phyloP scores from a whole-genome alignment of 1,140 invertebrate genomes.

The Saccostrea cuccullata region DNA sequence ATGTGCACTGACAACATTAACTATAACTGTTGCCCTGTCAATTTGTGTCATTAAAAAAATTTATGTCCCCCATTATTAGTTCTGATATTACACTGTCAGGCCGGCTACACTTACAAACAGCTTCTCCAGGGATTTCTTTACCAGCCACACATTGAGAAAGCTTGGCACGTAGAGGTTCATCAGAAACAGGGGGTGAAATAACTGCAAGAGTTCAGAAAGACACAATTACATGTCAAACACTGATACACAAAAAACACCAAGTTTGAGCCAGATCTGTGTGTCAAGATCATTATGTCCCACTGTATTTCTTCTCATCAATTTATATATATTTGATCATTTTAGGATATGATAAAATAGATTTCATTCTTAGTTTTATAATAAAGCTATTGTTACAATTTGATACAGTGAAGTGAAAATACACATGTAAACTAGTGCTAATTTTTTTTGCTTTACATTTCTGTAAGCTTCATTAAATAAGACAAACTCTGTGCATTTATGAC shows the following conservation, averaged over 20 bases:
- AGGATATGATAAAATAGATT: too few species aligned
- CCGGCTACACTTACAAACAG: conserved; percentile 96
- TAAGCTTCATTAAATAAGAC: too few species aligned
- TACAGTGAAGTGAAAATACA: too few species aligned
- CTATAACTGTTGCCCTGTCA: neutral
- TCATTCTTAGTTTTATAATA: too few species aligned
- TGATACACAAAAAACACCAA: neutral
- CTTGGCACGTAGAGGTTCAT: conserved; percentile 96
- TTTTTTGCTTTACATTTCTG: too few species aligned
- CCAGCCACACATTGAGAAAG: conserved; percentile 98
- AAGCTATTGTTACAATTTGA: too few species aligned
- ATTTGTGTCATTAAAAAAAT: neutral
- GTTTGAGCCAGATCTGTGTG: neutral
- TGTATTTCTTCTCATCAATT: too few species aligned
- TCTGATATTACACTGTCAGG: neutral
- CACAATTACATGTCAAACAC: neutral
- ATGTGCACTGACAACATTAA: neutral
- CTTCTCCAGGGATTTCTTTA: conserved; percentile 96
- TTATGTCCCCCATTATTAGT: neutral
- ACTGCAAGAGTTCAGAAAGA: conserved; percentile 80
- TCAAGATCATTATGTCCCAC: too few species aligned
- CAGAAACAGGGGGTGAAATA: conserved; percentile 90
- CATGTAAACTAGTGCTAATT: too few species aligned
- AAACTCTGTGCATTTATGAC: too few species aligned
- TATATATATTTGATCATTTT: too few species aligned